A percentile compares a stretch with the other conserved stretches of the same genome.
phyloP scores from a whole-genome alignment of 2,797 vertebrate species.

The Calcarius lapponicus region DNA sequence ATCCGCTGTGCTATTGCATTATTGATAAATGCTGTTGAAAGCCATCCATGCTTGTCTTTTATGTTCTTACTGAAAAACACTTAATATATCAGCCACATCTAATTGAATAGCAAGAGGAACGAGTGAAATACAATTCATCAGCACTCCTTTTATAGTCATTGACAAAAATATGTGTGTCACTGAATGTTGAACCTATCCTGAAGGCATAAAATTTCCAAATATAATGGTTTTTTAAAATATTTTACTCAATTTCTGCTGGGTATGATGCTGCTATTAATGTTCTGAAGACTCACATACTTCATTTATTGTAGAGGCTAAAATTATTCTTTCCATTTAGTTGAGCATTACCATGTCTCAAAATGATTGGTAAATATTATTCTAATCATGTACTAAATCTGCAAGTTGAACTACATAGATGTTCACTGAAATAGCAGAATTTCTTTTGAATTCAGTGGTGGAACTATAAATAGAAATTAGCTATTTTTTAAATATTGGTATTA shows the following conservation, averaged over 20 bases:
- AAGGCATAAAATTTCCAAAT: neutral
- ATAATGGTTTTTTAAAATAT: neutral
- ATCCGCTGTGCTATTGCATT: neutral
- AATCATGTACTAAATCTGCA: neutral
- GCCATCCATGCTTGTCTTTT: neutral
- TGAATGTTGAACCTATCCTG: neutral
- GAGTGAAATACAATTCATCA: neutral
- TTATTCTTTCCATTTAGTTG: neutral
- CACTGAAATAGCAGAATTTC: neutral
- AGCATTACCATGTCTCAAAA: neutral
- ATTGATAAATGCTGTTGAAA: conserved; percentile 45
- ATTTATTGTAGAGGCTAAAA: neutral
- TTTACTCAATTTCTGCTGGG: neutral
- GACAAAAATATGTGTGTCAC: neutral
- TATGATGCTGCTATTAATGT: neutral
- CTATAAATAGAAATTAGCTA: neutral
- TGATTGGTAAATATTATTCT: neutral
- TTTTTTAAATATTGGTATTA: neutral
- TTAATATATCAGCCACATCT: neutral
- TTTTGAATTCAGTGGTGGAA: neutral
- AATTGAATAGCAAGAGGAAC: neutral
- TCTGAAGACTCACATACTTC: neutral
- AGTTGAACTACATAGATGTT: neutral
- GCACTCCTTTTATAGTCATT: neutral
- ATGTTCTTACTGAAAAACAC: neutral